Evolutionary conservation across 2,888 invertebrate species (phyloP).

Genomic region (Eupithecia pulchellata): DNA sequence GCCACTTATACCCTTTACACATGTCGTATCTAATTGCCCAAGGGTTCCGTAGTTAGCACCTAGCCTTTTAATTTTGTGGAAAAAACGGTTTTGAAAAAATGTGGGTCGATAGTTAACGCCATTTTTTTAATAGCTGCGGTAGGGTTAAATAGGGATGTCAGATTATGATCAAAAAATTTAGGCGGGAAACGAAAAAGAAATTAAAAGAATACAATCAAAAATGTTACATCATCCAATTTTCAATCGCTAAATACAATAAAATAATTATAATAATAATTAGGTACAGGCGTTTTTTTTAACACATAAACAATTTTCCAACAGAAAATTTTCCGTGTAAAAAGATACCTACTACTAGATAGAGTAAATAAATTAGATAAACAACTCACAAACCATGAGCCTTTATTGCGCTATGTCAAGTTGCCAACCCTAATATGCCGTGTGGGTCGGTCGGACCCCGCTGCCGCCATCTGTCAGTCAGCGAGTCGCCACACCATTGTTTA

Average conservation of each 20-base stretch:
- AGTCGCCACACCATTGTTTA: conserved; percentile 41
- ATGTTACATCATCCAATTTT: neutral
- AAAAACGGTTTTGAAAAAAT: conserved; percentile 42
- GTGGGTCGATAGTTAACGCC: conserved; percentile 51
- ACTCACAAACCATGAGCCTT: conserved; percentile 17
- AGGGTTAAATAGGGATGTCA: conserved; percentile 59
- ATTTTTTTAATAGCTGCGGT: conserved; percentile 53
- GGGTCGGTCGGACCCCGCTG: conserved; percentile 26
- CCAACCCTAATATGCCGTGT: conserved; percentile 55
- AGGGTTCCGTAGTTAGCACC: conserved; percentile 73
- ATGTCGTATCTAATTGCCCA: conserved; percentile 61
- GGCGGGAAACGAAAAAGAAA: neutral
- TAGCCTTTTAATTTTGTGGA: conserved; percentile 51
- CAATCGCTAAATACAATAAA: neutral
- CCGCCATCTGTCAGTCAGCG: conserved; percentile 66
- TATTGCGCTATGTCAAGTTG: conserved; percentile 29
- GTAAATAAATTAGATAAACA: neutral
- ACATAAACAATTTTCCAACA: neutral
- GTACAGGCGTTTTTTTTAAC: neutral
- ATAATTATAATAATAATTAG: neutral
- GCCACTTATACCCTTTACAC: conserved; percentile 75
- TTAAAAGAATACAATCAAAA: neutral
- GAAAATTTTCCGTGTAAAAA: neutral
- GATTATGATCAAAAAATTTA: neutral
- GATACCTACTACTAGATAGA: neutral